A percentile compares a stretch with the other conserved stretches of the same genome.
phyloP scores from a whole-genome alignment of 2,797 vertebrate genomes.

The Synanceia verrucosa region DNA sequence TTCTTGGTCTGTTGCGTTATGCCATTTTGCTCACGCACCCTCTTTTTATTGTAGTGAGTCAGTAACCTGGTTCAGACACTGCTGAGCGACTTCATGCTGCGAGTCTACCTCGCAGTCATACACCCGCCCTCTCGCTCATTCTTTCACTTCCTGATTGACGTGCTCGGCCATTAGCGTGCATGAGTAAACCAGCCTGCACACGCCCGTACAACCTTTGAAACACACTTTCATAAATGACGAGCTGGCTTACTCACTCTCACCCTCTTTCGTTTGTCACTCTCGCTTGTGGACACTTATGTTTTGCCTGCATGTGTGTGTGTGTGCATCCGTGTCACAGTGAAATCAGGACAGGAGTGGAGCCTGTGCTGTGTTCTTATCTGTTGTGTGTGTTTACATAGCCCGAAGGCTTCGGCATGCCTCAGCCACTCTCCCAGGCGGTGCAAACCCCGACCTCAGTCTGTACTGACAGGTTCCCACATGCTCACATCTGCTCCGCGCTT shows the following conservation, averaged over 20 bases:
- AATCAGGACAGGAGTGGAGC: slow-evolving; percentile 43
- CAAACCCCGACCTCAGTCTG: slow-evolving; percentile 45
- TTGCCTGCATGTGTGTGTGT: background rate
- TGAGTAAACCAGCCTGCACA: background rate
- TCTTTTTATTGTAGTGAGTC: slow-evolving; percentile 7
- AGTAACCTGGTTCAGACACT: slow-evolving; percentile 3
- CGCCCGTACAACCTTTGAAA: slow-evolving; percentile 15
- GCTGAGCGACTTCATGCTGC: slow-evolving; percentile 34
- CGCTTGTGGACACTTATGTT: background rate
- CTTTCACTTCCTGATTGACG: slow-evolving; percentile 43
- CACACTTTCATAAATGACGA: background rate
- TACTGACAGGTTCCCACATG: slow-evolving; percentile 76
- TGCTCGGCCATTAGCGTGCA: background rate
- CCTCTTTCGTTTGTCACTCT: background rate
- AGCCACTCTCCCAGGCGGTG: slow-evolving; percentile 61
- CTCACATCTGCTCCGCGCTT: slow-evolving; percentile 44
- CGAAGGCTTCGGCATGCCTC: slow-evolving; percentile 70
- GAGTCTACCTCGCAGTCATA: slow-evolving; percentile 7
- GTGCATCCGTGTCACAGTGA: slow-evolving; percentile 16
- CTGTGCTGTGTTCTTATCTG: slow-evolving; percentile 62
- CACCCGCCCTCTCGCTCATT: slow-evolving; percentile 16
- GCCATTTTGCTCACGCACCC: slow-evolving; percentile 17
- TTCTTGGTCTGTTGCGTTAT: background rate
- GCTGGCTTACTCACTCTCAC: slow-evolving; percentile 1
- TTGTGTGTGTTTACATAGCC: slow-evolving; percentile 75